Conservation (phyloP, 2,888 invertebrate species). For the Gymnosoma rotundatum region DNA sequence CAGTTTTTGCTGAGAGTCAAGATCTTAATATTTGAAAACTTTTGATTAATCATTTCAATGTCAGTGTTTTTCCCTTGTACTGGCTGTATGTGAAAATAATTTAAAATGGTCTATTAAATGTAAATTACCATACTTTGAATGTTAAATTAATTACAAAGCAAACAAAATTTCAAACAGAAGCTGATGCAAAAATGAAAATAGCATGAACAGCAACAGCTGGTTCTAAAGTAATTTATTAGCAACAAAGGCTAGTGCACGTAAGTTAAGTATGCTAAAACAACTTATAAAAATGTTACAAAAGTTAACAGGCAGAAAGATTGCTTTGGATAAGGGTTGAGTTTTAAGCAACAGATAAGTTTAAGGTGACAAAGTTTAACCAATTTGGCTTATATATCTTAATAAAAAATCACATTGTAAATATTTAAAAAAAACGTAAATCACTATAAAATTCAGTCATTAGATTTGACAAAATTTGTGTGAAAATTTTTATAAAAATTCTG, state of each 20-base stretch:
- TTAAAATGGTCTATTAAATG: conserved; percentile 68
- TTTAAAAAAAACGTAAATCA: too few relatives aligned
- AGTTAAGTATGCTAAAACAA: conserved; percentile 13
- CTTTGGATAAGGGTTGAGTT: not conserved
- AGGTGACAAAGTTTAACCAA: not conserved
- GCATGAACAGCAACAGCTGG: conserved; percentile 30
- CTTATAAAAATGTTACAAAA: not conserved
- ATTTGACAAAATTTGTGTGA: too few relatives aligned
- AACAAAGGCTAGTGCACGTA: conserved; percentile 30
- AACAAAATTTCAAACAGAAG: conserved; percentile 54
- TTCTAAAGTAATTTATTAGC: conserved; percentile 61
- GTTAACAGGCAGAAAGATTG: not conserved
- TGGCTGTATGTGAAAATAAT: conserved; percentile 56
- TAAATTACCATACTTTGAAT: conserved; percentile 65
- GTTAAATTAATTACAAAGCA: conserved; percentile 56
- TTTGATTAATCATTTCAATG: conserved; percentile 5
- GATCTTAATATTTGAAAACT: conserved; percentile 19
- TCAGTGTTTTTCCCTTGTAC: not conserved
- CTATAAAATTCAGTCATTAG: too few relatives aligned
- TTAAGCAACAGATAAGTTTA: not conserved
- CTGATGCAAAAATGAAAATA: conserved; percentile 43
- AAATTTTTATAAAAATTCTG: too few relatives aligned
- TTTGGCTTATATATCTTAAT: too few relatives aligned
- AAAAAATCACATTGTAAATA: too few relatives aligned
- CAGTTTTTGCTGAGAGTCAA: conserved; percentile 1